These are phyloP conservation scores for Neostethus bicornis DNA, from an alignment of 2,797 vertebrate genomes.

Conservation along the genomic window DNA sequence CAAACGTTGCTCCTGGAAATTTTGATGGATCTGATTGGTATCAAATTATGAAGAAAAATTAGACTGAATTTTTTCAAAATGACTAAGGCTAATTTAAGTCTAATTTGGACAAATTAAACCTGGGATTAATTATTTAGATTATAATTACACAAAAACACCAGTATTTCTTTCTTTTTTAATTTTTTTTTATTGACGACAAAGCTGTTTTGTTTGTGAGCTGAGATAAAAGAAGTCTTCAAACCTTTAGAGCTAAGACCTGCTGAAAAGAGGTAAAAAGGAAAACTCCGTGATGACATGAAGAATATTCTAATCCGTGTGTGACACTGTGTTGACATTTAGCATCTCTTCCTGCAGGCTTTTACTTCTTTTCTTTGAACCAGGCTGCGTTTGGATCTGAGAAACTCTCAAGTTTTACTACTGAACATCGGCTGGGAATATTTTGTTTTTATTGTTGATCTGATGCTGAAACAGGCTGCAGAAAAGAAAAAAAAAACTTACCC, in stretches of 20 bases:
- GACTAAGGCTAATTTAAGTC: no score
- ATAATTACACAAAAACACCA: no score
- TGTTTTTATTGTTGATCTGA: neutral
- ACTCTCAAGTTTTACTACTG: neutral
- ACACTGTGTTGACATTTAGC: constrained; percentile 9
- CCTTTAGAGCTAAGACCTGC: neutral
- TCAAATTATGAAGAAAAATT: no score
- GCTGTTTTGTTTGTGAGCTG: neutral
- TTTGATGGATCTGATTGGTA: no score
- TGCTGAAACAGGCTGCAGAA: neutral
- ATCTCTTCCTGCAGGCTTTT: neutral
- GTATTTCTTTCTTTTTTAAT: no score
- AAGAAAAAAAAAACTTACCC: neutral
- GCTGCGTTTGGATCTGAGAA: neutral
- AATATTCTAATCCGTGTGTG: neutral
- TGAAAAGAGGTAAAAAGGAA: neutral
- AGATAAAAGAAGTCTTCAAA: neutral
- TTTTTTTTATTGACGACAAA: neutral
- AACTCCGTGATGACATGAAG: constrained; percentile 1
- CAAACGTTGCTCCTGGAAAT: no score
- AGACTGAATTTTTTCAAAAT: no score
- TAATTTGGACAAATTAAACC: no score
- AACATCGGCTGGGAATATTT: neutral
- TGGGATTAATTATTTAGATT: no score
- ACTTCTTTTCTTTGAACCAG: constrained; percentile 2